Percentiles rank a stretch among this genome's conserved stretches.
phyloP scores from a whole-genome alignment of 1,140 invertebrate species.

The Drosophila pseudoananassae region DNA sequence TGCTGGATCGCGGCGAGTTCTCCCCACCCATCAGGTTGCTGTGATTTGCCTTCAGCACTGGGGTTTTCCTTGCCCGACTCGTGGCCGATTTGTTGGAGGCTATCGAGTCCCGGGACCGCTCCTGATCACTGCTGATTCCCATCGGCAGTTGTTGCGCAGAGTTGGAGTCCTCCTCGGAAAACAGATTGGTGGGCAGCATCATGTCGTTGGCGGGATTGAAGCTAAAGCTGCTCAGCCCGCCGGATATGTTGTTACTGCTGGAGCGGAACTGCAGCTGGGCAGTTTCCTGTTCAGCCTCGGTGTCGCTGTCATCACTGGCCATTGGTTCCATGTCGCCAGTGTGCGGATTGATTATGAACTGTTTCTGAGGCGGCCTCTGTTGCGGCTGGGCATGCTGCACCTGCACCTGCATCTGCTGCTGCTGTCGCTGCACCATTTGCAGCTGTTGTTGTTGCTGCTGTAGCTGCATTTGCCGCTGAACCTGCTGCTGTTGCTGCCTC shows the following conservation, averaged over 20 bases:
- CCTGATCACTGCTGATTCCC: constrained; percentile 86
- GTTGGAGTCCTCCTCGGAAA: constrained; percentile 86
- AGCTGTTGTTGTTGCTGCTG: constrained; percentile 37
- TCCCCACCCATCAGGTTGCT: constrained; percentile 33
- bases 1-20: constrained; percentile 61
- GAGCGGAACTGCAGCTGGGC: constrained; percentile 62
- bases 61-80: constrained; percentile 56
- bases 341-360: constrained; percentile 94
- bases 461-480: constrained; percentile 42
- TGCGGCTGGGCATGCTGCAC: constrained; percentile 53
- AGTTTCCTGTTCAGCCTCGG: constrained; percentile 78
- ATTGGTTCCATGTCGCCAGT: constrained; percentile 94
- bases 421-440: constrained; percentile 19
- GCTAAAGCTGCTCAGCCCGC: constrained; percentile 66
- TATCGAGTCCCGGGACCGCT: constrained; percentile 75
- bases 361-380: constrained; percentile 85
- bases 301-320: constrained; percentile 87
- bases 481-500: constrained; percentile 35
- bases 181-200: constrained; percentile 86
- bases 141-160: constrained; percentile 74
- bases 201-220: constrained; percentile 85
- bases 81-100: constrained; percentile 80
- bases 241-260: constrained; percentile 28
- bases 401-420: constrained; percentile 45
- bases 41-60: constrained; percentile 52